Evolutionary conservation across 1,140 invertebrate species (phyloP).

Genomic region (Drosophila teissieri): DNA sequence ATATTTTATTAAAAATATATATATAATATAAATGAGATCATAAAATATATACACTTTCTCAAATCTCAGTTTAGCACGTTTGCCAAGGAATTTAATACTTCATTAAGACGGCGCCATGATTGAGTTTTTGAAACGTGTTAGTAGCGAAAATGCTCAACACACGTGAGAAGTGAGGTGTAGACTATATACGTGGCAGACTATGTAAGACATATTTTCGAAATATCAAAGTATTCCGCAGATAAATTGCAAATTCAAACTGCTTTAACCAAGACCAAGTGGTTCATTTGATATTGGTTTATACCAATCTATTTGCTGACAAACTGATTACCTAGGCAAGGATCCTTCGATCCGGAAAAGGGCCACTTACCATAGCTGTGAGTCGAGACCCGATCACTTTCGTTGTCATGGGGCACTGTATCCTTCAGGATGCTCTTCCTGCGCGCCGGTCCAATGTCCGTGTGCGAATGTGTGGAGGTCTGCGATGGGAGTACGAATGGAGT

Average conservation of each 20-base stretch:
- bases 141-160: not conserved
- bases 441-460: constrained; percentile 85
- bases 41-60: not conserved
- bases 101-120: not conserved
- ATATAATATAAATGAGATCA: not conserved
- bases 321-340: not conserved
- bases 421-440: constrained; percentile 88
- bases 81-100: not conserved
- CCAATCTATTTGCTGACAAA: not conserved
- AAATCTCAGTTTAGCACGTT: constrained; percentile 1
- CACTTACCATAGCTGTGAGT: constrained; percentile 75
- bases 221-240: not conserved
- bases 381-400: constrained; percentile 78
- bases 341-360: too few species aligned
- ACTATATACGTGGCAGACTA: constrained; percentile 1
- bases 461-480: constrained; percentile 79
- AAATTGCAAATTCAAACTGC: not conserved
- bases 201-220: not conserved
- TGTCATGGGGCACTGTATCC: constrained; percentile 84
- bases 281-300: too few species aligned
- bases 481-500: constrained; percentile 5
- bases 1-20: too few species aligned
- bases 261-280: too few species aligned
- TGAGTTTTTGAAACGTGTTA: not conserved
- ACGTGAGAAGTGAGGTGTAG: not conserved